Evolutionary conservation across 2,113 vertebrate genomes (phyloP), one percentile per base, ranked within the genome.

Genomic region (Dicentrarchus labrax): DNA sequence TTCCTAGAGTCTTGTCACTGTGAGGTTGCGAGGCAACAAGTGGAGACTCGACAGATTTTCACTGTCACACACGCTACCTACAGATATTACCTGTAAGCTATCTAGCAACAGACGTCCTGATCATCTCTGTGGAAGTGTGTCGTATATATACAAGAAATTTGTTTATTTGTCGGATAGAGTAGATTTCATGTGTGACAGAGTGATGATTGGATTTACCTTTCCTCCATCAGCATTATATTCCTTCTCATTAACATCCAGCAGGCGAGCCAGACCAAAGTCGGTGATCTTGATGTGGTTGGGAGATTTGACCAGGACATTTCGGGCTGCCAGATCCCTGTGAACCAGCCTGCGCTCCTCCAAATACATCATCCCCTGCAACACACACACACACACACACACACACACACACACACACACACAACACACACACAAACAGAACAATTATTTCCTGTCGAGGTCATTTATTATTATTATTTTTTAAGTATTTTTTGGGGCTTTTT

Each of bases 231-330:
- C 98, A 24, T 99, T 99, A 57, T 99, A 99, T 70, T 99, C 98
- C 87, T 99, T 99, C 86, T 99, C 98, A 88, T 99, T 97, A 38
- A 97, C 97, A 85, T 99, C 98, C 90, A 99, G 88, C 73, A 99
- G 96, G 0, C 98, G 96, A 54, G 98, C 97, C 82, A 99, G 89
- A 56, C 98, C 98, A 0, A 99, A 99, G 92, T 99, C 98, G 0
- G 98, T 99, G 94, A 99, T 99, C 95, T 99, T 99, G 93, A 99
- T 98, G 17, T 99, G 98, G 89, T 98, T 99, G 82, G 98, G 97
- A 3, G 98, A 99, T 88, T 99, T 99, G 59, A 99, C 98, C 89
- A 99, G 92, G 64, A 99, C 98, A 11, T 99, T 99, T 1, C 98
- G 95, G 19, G 98, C 98, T 45, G 98, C 98, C 86, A 99, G 87